A percentile compares a stretch with the other conserved stretches of the same genome.
Evolutionary conservation across 2,888 invertebrate genomes (phyloP).

Genomic region (Cephus rjabovi): DNA sequence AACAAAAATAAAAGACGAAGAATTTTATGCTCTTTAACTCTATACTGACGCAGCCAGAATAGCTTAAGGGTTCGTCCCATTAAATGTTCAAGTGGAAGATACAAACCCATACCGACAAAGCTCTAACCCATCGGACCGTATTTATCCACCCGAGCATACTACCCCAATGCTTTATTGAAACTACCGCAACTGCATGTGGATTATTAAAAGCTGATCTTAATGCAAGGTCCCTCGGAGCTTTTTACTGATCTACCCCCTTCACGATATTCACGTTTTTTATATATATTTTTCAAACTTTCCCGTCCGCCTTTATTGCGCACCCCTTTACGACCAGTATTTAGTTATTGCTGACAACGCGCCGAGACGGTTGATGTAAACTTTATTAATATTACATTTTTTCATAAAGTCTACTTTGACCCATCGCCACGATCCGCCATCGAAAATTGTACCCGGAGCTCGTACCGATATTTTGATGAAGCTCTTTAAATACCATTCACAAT

Average conservation of each 20-base stretch:
- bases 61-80: not conserved
- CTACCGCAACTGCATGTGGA: not conserved
- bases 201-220: not conserved
- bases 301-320: not conserved
- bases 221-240: not conserved
- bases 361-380: not conserved
- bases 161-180: not conserved
- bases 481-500: not conserved
- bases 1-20: rapidly evolving
- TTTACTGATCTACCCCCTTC: not conserved
- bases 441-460: not conserved
- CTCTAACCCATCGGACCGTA: not conserved
- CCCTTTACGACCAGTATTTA: not conserved
- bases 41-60: not conserved
- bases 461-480: not conserved
- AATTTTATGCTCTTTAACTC: not conserved
- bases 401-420: not conserved
- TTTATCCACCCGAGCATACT: not conserved
- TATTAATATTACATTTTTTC: not conserved
- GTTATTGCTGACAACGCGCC: not conserved
- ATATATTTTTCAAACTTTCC: not conserved
- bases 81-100: not conserved
- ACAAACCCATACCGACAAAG: not conserved
- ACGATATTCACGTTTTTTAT: not conserved
- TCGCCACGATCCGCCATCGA: not conserved